These are phyloP conservation scores for Copsychus sechellarum DNA, from an alignment of 2,113 vertebrate species.

Conservation along the genomic window DNA sequence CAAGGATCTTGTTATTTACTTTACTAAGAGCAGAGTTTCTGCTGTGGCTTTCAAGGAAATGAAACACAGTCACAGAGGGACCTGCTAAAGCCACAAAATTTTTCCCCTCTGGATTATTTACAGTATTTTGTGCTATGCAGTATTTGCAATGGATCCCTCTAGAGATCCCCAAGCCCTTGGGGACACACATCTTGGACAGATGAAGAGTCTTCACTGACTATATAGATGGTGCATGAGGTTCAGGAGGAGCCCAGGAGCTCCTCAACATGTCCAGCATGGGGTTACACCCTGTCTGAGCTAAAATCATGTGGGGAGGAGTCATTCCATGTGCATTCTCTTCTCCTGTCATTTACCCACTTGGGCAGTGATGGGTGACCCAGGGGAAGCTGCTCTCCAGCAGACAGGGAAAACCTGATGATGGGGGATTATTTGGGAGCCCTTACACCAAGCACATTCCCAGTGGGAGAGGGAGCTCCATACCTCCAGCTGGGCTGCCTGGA, in stretches of 20 bases:
- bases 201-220: not conserved
- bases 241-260: not conserved
- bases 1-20: not conserved
- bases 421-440: not conserved
- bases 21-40: not conserved
- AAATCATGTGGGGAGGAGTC: rapidly evolving
- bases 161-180: not conserved
- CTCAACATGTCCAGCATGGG: not conserved
- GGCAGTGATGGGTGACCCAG: not conserved
- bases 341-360: not conserved
- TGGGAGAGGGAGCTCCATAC: not conserved
- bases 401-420: not conserved
- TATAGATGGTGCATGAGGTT: not conserved
- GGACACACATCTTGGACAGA: not conserved
- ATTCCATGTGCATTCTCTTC: rapidly evolving
- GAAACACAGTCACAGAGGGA: not conserved
- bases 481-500: rapidly evolving
- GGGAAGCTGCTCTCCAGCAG: not conserved
- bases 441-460: not conserved
- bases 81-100: not conserved
- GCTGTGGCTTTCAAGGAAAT: not conserved
- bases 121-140: not conserved
- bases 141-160: not conserved
- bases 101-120: not conserved
- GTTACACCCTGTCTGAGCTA: not conserved